These are phyloP conservation scores for Ceyx erithaca DNA, from an alignment of 2,797 vertebrate genomes.

Conservation along the genomic window DNA sequence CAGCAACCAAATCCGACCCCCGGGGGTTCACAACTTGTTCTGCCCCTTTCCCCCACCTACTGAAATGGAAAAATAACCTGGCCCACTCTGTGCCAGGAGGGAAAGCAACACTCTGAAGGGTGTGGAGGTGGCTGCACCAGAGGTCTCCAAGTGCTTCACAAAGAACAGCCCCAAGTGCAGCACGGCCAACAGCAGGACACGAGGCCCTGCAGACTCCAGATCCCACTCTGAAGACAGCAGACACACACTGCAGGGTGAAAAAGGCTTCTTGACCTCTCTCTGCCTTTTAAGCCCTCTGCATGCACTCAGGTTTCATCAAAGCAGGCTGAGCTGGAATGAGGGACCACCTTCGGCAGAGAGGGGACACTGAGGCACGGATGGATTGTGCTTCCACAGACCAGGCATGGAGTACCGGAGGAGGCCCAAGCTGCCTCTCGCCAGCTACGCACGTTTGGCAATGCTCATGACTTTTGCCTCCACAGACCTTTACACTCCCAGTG, in stretches of 20 bases:
- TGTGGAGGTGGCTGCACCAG: background rate
- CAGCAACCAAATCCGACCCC: background rate
- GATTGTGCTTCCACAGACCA: background rate
- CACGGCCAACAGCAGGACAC: fast-evolving
- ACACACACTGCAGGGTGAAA: fast-evolving
- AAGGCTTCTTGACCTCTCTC: background rate
- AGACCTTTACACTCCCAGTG: background rate
- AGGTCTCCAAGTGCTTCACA: background rate
- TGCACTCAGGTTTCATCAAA: background rate
- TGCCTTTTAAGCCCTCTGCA: background rate
- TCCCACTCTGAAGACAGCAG: background rate
- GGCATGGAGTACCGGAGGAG: background rate
- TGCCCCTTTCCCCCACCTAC: background rate
- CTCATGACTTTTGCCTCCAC: background rate
- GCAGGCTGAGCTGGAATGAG: background rate
- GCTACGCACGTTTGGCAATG: background rate
- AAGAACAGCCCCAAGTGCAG: background rate
- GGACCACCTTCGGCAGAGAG: background rate
- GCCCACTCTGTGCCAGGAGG: background rate
- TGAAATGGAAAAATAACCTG: background rate
- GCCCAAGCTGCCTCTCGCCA: background rate
- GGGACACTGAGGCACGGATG: fast-evolving
- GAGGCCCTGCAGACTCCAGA: background rate
- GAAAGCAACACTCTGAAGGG: background rate
- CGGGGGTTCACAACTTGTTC: background rate